A percentile compares a stretch with the other conserved stretches of the same genome.
Evolutionary conservation across 1,140 invertebrate species (phyloP).

Genomic region (Pissodes strobi): DNA sequence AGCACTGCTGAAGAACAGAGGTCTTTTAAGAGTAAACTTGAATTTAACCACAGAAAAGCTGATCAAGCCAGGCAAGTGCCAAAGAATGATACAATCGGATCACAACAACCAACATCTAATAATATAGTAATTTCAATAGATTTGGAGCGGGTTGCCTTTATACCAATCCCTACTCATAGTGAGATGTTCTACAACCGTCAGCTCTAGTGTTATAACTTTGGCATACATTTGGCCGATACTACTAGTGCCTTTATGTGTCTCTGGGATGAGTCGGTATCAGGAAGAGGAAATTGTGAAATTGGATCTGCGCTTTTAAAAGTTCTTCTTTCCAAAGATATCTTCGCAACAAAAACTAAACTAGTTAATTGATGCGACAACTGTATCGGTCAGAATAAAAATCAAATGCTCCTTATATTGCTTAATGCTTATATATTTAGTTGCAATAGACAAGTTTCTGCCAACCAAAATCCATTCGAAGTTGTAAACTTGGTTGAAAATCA

Average conservation of each 20-base stretch:
- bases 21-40: neutral
- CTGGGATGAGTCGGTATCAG: neutral
- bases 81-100: no score
- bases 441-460: no score
- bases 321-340: slow-evolving; percentile 5
- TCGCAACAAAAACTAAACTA: slow-evolving; percentile 3
- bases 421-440: slow-evolving; percentile 3
- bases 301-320: neutral
- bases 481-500: slow-evolving; percentile 4
- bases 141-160: neutral
- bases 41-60: slow-evolving; percentile 3
- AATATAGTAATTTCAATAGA: slow-evolving; percentile 10
- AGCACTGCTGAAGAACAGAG: slow-evolving; percentile 1
- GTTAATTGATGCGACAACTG: neutral
- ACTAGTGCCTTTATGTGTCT: neutral
- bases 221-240: slow-evolving; percentile 5
- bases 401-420: slow-evolving; percentile 1
- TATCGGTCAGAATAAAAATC: slow-evolving; percentile 4
- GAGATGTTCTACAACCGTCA: slow-evolving; percentile 11
- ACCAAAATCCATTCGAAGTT: slow-evolving; percentile 7
- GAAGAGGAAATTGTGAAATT: neutral
- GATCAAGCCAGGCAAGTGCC: slow-evolving; percentile 3
- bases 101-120: no score
- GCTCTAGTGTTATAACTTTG: slow-evolving; percentile 2
- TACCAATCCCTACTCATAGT: slow-evolving; percentile 7